A percentile compares a stretch with the other conserved stretches of the same genome.
phyloP scores from a whole-genome alignment of 2,113 vertebrate genomes.

The Brienomyrus brachyistius region DNA sequence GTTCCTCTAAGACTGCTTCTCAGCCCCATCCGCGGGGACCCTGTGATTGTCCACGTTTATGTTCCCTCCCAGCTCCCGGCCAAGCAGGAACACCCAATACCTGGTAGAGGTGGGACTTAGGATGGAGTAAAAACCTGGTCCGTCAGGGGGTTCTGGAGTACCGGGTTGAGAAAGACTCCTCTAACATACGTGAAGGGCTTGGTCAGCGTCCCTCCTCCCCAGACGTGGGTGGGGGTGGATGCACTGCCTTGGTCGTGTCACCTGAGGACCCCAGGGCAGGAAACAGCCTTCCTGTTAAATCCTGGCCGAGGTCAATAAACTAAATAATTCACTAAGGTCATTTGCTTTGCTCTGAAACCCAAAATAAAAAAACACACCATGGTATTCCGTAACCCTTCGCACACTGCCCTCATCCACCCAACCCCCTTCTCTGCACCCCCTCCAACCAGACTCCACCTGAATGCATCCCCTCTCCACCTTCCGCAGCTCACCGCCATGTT shows the following conservation, averaged over 20 bases:
- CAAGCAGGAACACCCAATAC: background rate
- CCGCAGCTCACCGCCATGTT: background rate
- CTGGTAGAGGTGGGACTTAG: background rate
- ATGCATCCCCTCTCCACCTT: background rate
- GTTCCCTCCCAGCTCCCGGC: background rate
- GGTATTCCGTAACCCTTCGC: background rate
- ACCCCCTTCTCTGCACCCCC: background rate
- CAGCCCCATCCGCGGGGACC: background rate
- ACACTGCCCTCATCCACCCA: background rate
- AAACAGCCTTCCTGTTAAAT: slow-evolving; percentile 72
- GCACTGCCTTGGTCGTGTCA: slow-evolving; percentile 66
- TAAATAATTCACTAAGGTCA: slow-evolving; percentile 77
- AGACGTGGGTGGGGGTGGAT: slow-evolving; percentile 43
- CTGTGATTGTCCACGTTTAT: background rate
- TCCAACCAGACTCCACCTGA: background rate
- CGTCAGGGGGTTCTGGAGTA: slow-evolving; percentile 31
- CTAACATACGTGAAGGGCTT: slow-evolving; percentile 32
- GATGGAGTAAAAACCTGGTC: background rate
- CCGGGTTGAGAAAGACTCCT: slow-evolving; percentile 29
- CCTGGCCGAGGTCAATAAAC: slow-evolving; percentile 73
- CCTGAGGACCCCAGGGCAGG: slow-evolving; percentile 68
- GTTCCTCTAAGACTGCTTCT: too few relatives aligned
- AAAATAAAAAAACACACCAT: slow-evolving; percentile 36
- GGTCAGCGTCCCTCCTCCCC: slow-evolving; percentile 39
- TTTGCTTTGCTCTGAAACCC: slow-evolving; percentile 58